Percentiles rank a stretch among this genome's conserved stretches.
Evolutionary conservation across 2,113 vertebrate genomes (phyloP).

Genomic region (Mesocricetus auratus): DNA sequence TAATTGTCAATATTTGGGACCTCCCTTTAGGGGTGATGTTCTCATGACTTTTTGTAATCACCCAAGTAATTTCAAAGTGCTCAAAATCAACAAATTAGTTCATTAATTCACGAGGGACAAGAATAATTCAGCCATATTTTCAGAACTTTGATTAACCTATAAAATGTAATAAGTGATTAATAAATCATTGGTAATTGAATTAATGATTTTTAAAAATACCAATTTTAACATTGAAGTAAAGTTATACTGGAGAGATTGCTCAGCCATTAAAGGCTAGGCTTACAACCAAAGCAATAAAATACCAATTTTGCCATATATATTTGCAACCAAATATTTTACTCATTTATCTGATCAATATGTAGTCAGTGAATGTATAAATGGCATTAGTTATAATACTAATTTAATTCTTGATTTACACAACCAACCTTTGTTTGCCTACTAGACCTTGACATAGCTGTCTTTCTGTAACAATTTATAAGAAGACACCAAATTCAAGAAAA

Average conservation of each 20-base stretch:
- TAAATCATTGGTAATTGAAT: constrained; percentile 5
- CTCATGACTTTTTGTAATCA: neutral
- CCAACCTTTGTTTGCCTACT: neutral
- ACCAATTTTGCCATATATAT: neutral
- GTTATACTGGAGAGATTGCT: neutral
- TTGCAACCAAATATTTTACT: constrained; percentile 45
- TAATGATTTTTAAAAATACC: neutral
- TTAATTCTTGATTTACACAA: constrained; percentile 25
- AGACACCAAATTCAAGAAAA: neutral
- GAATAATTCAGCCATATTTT: constrained; percentile 9
- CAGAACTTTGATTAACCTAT: constrained; percentile 4
- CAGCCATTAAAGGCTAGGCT: neutral
- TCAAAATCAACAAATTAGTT: neutral
- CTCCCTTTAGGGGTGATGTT: neutral
- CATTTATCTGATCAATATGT: constrained; percentile 25
- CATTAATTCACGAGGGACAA: neutral
- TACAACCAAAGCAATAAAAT: constrained; percentile 10
- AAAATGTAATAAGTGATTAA: constrained; percentile 29
- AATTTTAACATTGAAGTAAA: neutral
- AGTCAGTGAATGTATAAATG: neutral
- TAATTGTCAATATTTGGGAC: neutral
- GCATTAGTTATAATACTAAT: neutral
- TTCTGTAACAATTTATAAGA: neutral
- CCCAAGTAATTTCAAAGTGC: neutral
- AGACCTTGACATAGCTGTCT: neutral